Evolutionary conservation across 2,888 invertebrate species (phyloP), one percentile per base, ranked within the genome.

Genomic region (Aricia artaxerxes): DNA sequence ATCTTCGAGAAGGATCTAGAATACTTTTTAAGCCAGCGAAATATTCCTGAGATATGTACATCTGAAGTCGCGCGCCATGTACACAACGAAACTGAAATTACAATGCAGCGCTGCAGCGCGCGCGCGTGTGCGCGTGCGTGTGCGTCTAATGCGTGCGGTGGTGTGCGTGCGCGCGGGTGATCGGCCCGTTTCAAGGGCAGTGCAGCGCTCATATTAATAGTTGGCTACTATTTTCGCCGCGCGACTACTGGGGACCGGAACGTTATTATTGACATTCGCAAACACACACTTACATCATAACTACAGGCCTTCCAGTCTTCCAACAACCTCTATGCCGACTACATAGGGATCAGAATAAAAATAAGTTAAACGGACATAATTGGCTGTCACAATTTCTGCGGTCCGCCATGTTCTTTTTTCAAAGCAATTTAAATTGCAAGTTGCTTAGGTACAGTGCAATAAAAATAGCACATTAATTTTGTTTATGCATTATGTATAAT

Each of bases 151-250:
- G 82, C 80, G 82, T 73, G 80, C 78, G 57, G 57, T 16, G 57
- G 73, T 80, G 83, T 81, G 84, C 82, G 85, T 73, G 44, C 16
- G 72, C 40, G 84, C 82, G 89, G 94, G 94, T 93, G 93, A 94
- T 92, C 93, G 94, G 84, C 92, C 94, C 91, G 90, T 87, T 93
- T 94, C 94, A 94, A 94, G 94, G 94, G 93, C 94, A 91, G 85
- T 93, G 94, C 94, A 93, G 92, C 91, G 92, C 90, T 90, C 90
- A 88, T 93, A 93, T 94, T 92, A 93, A 94, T 94, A 94, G 94
- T 92, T 90, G 90, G 89, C 89, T 91, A 93, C 93, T 94, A 94
- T 94, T 94, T 93, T 92, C 91, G 92, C 93, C 88, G 87, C 90
- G 88, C 88, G 88, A 87, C 88, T 87, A 87, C 90, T 87, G 89